phyloP scores from a whole-genome alignment of 2,888 invertebrate species.

The Uloborus plumipes region DNA sequence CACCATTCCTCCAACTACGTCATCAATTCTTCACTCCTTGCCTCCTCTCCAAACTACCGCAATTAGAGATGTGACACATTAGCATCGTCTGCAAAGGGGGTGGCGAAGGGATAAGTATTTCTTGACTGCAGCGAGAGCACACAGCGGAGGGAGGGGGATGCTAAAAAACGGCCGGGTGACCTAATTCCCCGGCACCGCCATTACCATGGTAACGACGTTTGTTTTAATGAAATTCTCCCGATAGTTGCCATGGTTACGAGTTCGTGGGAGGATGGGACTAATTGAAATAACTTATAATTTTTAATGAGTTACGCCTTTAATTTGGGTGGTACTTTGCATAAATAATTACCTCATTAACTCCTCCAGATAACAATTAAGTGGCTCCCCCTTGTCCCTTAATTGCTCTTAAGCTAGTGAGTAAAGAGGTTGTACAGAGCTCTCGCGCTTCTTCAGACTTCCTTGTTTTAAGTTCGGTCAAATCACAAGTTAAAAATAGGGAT shows the following conservation, averaged over 20 bases:
- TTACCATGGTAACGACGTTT: conserved; percentile 54
- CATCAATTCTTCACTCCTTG: conserved; percentile 43
- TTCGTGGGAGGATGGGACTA: conserved; percentile 35
- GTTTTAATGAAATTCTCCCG: conserved; percentile 57
- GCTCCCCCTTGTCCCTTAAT: not conserved
- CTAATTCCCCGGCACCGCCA: conserved; percentile 36
- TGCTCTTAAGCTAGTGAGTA: not conserved
- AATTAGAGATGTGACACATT: conserved; percentile 63
- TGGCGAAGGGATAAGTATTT: conserved; percentile 46
- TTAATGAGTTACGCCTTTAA: conserved; percentile 61
- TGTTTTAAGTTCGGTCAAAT: too few relatives aligned
- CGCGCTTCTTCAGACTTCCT: too few relatives aligned
- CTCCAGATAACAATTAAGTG: too few relatives aligned
- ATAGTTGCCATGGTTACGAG: conserved; percentile 42
- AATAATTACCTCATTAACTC: conserved; percentile 38
- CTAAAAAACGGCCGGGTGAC: conserved; percentile 50
- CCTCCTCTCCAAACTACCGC: conserved; percentile 55
- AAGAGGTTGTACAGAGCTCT: not conserved
- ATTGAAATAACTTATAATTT: conserved; percentile 63
- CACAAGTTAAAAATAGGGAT: too few relatives aligned
- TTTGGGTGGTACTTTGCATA: conserved; percentile 46
- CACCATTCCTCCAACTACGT: conserved; percentile 33
- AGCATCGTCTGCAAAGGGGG: conserved; percentile 5
- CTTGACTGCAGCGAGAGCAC: conserved; percentile 13
- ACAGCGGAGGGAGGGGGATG: too few relatives aligned